Conservation (phyloP, 92 coral and sea anemone species). For the Actinernus sp. region DNA sequence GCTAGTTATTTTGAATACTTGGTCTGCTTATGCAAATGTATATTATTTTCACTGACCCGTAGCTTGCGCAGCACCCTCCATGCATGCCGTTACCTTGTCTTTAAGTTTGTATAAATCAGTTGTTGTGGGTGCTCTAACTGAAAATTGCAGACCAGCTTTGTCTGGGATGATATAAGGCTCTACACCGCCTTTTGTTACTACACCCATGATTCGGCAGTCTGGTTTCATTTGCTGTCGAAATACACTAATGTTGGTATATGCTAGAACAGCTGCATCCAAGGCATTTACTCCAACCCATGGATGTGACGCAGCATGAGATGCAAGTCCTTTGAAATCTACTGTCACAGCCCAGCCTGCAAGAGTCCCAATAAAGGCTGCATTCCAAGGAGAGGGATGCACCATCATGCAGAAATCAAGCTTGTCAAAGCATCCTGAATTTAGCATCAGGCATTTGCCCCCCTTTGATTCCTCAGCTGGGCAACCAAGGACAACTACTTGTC, state of each 20-base stretch:
- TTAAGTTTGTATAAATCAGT: constrained; percentile 42
- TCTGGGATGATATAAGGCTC: constrained; percentile 67
- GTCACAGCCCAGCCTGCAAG: constrained; percentile 45
- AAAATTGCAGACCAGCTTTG: constrained; percentile 53
- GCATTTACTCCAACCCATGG: constrained; percentile 81
- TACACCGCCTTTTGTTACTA: constrained; percentile 77
- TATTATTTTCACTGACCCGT: constrained; percentile 10
- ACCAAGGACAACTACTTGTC: constrained; percentile 86
- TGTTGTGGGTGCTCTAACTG: constrained; percentile 45
- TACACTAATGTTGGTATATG: constrained; percentile 68
- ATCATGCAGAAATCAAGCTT: constrained; percentile 82
- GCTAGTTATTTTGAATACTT: too few relatives aligned
- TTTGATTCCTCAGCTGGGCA: constrained; percentile 98
- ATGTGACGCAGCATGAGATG: constrained; percentile 63
- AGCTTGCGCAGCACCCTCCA: constrained; percentile 78
- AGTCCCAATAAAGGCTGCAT: constrained; percentile 63
- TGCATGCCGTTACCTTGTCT: constrained; percentile 41
- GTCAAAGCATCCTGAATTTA: constrained; percentile 84
- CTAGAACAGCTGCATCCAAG: constrained; percentile 82
- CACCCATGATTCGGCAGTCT: constrained; percentile 76
- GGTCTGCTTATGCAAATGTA: too few relatives aligned
- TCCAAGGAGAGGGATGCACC: constrained; percentile 81
- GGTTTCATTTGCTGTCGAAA: constrained; percentile 89
- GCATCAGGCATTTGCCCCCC: constrained; percentile 94
- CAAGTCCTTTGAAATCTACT: constrained; percentile 57